These are phyloP conservation scores for Heteromyza rotundicornis DNA, from an alignment of 2,888 invertebrate species.

Conservation along the genomic window DNA sequence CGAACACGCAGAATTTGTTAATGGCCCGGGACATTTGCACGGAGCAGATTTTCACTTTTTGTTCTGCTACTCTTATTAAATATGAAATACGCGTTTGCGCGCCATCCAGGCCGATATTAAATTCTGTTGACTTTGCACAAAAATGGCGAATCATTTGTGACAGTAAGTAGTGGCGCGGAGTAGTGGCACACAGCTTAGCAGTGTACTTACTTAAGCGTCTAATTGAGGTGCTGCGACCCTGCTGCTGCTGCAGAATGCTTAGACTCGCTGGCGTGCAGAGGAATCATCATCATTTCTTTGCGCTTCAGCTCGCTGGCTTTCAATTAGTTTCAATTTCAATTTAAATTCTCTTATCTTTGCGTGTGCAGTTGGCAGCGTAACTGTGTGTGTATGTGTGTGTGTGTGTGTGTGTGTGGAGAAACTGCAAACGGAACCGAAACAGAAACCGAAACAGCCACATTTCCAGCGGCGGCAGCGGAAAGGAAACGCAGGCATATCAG, in stretches of 20 bases:
- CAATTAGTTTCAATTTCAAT: constrained; percentile 12
- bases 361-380: background rate
- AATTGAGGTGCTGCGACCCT: background rate
- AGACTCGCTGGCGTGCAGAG: background rate
- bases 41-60: too few relatives aligned
- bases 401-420: background rate
- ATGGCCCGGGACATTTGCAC: too few relatives aligned
- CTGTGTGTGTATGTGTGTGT: constrained; percentile 4
- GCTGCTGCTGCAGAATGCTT: background rate
- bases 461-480: too few relatives aligned
- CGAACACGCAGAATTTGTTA: too few relatives aligned
- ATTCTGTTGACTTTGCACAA: background rate
- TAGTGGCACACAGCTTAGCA: background rate
- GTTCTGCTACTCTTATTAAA: too few relatives aligned
- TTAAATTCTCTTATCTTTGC: constrained; percentile 14
- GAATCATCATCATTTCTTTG: background rate
- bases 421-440: too few relatives aligned
- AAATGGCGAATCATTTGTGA: background rate
- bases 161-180: too few relatives aligned
- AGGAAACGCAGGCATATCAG: too few relatives aligned
- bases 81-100: background rate
- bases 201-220: background rate
- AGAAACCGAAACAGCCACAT: too few relatives aligned
- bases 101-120: background rate
- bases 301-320: background rate